These are phyloP conservation scores for Epirrhoe tristata DNA, from an alignment of 2,888 invertebrate species.

Conservation along the genomic window DNA sequence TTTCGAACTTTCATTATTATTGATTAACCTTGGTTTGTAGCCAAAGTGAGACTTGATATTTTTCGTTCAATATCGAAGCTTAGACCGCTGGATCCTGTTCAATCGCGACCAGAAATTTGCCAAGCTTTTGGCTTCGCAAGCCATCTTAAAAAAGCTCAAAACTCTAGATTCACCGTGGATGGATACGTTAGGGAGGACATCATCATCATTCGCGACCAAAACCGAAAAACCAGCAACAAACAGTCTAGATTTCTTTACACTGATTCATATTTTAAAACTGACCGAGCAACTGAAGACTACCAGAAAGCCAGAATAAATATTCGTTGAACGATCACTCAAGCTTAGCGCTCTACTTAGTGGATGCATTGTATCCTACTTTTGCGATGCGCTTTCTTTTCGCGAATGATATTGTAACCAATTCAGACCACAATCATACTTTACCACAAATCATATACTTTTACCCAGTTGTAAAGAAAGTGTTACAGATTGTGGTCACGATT, in stretches of 20 bases:
- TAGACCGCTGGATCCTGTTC: background rate
- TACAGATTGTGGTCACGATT: background rate
- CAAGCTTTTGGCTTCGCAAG: no score
- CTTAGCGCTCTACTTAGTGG: constrained; percentile 44
- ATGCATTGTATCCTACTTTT: constrained; percentile 48
- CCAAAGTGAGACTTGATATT: no score
- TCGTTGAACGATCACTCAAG: constrained; percentile 28
- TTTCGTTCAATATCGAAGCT: no score
- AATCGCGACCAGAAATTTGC: no score
- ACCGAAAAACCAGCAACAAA: no score
- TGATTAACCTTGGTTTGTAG: background rate
- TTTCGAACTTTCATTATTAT: constrained; percentile 7
- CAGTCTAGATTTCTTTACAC: no score
- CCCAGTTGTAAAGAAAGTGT: constrained; percentile 1
- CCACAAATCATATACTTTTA: background rate
- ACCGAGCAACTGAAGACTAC: no score
- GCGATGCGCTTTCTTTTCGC: constrained; percentile 45
- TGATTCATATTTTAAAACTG: no score
- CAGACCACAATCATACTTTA: constrained; percentile 1
- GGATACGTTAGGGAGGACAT: no score
- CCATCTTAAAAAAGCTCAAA: no score
- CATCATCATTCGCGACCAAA: no score
- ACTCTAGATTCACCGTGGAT: no score
- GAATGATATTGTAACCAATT: constrained; percentile 20
- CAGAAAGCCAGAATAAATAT: background rate